phyloP scores from a whole-genome alignment of 2,797 vertebrate genomes.

The Capromys pilorides region DNA sequence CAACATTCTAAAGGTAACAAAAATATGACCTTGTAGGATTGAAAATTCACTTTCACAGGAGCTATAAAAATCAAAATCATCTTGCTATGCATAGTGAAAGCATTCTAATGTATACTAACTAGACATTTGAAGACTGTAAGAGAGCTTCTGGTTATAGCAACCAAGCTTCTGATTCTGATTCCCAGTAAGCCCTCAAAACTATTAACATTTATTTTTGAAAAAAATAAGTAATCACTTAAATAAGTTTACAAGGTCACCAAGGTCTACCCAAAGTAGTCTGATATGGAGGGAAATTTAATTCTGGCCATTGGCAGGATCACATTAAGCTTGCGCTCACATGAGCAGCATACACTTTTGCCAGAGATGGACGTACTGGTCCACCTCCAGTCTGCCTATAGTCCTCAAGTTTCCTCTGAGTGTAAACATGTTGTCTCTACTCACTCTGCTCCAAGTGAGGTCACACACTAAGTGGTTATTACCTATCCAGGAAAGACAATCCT shows the following conservation, averaged over 20 bases:
- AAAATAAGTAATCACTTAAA: neutral
- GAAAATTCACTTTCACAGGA: neutral
- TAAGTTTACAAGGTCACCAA: neutral
- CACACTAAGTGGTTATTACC: neutral
- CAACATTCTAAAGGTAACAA: neutral
- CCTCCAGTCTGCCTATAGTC: too few relatives aligned
- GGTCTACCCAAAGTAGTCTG: neutral
- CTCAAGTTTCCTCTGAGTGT: neutral
- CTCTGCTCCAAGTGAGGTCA: neutral
- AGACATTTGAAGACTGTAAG: neutral
- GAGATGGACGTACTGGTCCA: too few relatives aligned
- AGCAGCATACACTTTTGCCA: neutral
- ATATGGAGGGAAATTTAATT: neutral
- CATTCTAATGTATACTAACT: neutral
- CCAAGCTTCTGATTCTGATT: neutral
- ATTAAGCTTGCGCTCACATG: neutral
- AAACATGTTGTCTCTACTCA: neutral
- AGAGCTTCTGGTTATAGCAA: neutral
- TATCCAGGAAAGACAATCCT: neutral
- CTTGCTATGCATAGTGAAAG: neutral
- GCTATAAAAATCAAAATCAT: neutral
- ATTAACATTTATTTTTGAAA: neutral
- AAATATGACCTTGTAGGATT: neutral
- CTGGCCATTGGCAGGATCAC: neutral
- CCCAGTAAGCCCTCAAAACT: neutral